phyloP scores from a whole-genome alignment of 2,888 invertebrate genomes.

The Troglohyphantes excavatus region DNA sequence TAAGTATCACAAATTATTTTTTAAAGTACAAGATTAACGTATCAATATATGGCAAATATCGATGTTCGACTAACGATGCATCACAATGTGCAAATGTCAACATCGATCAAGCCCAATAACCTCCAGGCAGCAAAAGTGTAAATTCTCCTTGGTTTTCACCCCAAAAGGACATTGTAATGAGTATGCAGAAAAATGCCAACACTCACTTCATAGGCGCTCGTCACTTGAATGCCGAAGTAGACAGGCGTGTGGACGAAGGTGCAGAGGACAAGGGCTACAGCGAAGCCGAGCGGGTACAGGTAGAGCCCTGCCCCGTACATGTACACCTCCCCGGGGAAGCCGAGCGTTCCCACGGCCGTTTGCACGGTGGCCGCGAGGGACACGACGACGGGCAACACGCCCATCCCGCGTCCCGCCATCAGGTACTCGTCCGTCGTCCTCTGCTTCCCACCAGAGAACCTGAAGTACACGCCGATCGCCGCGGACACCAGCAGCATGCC shows the following conservation, averaged over 20 bases:
- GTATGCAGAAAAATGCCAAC: too few relatives aligned
- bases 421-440: constrained; percentile 73
- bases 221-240: constrained; percentile 90
- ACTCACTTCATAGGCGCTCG: constrained; percentile 92
- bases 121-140: too few relatives aligned
- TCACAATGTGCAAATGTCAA: too few relatives aligned
- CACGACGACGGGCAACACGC: constrained; percentile 76
- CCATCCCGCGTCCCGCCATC: constrained; percentile 77
- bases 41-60: too few relatives aligned
- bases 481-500: constrained; percentile 59
- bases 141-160: too few relatives aligned
- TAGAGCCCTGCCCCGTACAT: constrained; percentile 86
- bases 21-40: too few relatives aligned
- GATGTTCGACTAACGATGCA: too few relatives aligned
- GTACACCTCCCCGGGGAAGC: constrained; percentile 78
- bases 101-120: too few relatives aligned
- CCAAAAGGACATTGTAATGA: too few relatives aligned
- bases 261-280: constrained; percentile 88
- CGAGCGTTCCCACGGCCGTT: constrained; percentile 78
- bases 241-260: constrained; percentile 92
- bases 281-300: constrained; percentile 85
- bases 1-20: too few relatives aligned
- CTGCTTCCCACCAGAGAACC: constrained; percentile 68
- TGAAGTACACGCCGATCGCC: constrained; percentile 58
- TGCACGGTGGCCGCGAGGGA: constrained; percentile 79